phyloP scores from a whole-genome alignment of 1,140 invertebrate genomes.

The Kradibia gibbosae region DNA sequence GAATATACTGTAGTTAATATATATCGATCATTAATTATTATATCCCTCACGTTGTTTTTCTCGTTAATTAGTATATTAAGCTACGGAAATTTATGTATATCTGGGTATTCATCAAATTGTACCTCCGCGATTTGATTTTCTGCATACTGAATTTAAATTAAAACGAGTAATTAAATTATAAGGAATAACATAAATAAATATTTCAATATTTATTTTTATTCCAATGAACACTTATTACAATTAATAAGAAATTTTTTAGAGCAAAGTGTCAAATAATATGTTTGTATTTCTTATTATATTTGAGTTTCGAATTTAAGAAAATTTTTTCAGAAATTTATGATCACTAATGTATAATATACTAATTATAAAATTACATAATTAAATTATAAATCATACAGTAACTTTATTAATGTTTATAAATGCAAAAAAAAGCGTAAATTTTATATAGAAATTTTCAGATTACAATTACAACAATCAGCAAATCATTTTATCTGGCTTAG shows the following conservation, averaged over 20 bases:
- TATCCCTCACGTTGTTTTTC: conserved; percentile 64
- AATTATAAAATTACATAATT: too few species aligned
- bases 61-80: conserved; percentile 68
- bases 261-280: conserved; percentile 57
- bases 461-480: too few species aligned
- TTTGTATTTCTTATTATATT: neutral
- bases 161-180: neutral
- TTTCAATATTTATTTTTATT: neutral
- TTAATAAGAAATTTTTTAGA: conserved; percentile 61
- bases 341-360: too few species aligned
- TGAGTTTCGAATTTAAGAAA: neutral
- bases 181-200: neutral
- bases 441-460: too few species aligned
- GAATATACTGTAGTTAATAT: conserved; percentile 73
- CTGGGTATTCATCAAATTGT: conserved; percentile 69
- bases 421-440: too few species aligned
- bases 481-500: too few species aligned
- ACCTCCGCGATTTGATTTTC: conserved; percentile 63
- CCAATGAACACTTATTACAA: conserved; percentile 62
- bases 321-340: too few species aligned
- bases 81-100: conserved; percentile 75
- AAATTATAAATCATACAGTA: too few species aligned
- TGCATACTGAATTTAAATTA: conserved; percentile 59
- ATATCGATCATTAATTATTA: conserved; percentile 75
- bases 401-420: too few species aligned